Conservation (phyloP, 2,888 invertebrate species). For the Cremastobaeus sp. region DNA sequence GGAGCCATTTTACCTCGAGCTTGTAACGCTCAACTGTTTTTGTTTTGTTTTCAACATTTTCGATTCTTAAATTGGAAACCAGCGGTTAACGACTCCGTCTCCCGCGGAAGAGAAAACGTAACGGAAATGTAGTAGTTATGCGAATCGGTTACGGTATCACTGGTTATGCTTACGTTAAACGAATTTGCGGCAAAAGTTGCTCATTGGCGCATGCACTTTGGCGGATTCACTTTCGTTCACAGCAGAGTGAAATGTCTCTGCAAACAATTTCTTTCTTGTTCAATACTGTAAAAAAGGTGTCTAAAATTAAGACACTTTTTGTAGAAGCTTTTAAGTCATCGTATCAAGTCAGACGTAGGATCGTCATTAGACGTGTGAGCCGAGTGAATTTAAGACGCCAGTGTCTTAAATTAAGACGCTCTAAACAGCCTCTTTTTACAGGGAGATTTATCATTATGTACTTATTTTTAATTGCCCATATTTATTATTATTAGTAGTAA, state of each 20-base stretch:
- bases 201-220: conserved; percentile 37
- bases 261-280: neutral
- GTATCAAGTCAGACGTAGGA: too few species aligned
- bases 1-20: neutral
- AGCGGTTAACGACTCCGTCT: conserved; percentile 31
- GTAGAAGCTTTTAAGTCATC: too few species aligned
- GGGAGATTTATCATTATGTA: too few species aligned
- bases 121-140: conserved; percentile 62
- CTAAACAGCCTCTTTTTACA: too few species aligned
- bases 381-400: too few species aligned
- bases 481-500: too few species aligned
- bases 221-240: conserved; percentile 31
- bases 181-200: conserved; percentile 51
- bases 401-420: too few species aligned
- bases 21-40: neutral
- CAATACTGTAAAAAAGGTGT: too few species aligned
- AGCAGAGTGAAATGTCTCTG: conserved; percentile 10
- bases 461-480: too few species aligned
- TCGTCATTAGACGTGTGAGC: too few species aligned
- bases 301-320: too few species aligned
- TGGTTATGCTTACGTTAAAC: conserved; percentile 55
- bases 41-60: neutral
- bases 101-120: conserved; percentile 63
- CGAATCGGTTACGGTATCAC: conserved; percentile 58
- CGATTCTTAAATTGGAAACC: conserved; percentile 26